Evolutionary conservation across 2,797 vertebrate genomes (phyloP).

Genomic region (Darevskia mixta): DNA sequence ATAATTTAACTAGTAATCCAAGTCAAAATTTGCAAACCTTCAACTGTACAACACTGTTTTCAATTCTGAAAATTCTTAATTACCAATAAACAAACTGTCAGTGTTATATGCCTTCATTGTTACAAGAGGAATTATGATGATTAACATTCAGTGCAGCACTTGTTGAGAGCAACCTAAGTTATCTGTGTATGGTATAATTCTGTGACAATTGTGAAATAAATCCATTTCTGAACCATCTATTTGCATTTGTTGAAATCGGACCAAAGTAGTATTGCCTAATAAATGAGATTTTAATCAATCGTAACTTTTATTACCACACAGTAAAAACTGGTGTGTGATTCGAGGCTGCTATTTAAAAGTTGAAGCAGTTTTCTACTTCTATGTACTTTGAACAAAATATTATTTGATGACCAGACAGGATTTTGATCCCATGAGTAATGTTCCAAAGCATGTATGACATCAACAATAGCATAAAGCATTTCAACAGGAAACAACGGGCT

Average conservation of each 20-base stretch:
- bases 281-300: not conserved
- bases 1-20: not conserved
- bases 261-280: too few relatives aligned
- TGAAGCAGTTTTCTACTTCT: not conserved
- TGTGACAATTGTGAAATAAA: not conserved
- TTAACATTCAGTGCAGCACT: not conserved
- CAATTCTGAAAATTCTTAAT: not conserved
- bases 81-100: not conserved
- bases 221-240: not conserved
- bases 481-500: conserved; percentile 73
- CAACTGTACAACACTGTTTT: not conserved
- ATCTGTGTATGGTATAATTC: not conserved
- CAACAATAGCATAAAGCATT: conserved; percentile 72
- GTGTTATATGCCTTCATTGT: not conserved
- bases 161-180: not conserved
- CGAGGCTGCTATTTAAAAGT: not conserved
- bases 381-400: conserved; percentile 29
- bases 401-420: conserved; percentile 50
- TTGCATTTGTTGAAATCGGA: not conserved
- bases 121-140: not conserved
- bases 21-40: not conserved
- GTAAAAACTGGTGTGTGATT: not conserved
- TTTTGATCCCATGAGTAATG: conserved; percentile 70
- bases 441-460: conserved; percentile 65
- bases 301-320: not conserved